Conservation (phyloP, 2,113 vertebrate species). For the Eurystomus gularis region DNA sequence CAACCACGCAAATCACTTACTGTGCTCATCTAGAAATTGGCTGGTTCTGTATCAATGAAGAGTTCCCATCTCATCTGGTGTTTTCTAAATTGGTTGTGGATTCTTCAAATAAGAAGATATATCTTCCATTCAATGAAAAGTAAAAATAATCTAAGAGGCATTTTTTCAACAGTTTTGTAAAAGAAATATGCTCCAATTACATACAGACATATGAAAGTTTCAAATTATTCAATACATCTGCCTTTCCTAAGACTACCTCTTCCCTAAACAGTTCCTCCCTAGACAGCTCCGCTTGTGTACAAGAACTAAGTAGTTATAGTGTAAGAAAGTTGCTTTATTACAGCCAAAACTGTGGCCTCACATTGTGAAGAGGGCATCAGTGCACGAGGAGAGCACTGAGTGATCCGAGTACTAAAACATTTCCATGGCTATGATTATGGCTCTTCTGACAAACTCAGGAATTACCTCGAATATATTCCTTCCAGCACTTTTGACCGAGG, state of each 20-base stretch:
- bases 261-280: not conserved
- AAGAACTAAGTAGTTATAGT: not conserved
- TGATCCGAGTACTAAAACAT: not conserved
- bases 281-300: not conserved
- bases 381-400: not conserved
- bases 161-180: not conserved
- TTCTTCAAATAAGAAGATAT: not conserved
- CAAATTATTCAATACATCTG: not conserved
- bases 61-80: slow-evolving; percentile 27
- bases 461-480: not conserved
- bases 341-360: not conserved
- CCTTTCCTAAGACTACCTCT: not conserved
- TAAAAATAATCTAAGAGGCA: slow-evolving; percentile 1
- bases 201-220: not conserved
- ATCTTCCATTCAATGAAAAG: not conserved
- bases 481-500: not conserved
- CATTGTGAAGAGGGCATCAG: not conserved
- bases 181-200: not conserved
- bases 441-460: not conserved
- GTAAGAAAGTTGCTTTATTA: not conserved
- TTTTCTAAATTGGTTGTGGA: slow-evolving; percentile 26
- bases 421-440: not conserved
- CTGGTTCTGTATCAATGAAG: slow-evolving; percentile 13
- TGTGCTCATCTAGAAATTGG: not conserved
- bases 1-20: slow-evolving; percentile 34